Percentiles rank a stretch among this genome's conserved stretches.
Conservation (phyloP, 1,140 invertebrate species). For the Bombus polaris region DNA sequence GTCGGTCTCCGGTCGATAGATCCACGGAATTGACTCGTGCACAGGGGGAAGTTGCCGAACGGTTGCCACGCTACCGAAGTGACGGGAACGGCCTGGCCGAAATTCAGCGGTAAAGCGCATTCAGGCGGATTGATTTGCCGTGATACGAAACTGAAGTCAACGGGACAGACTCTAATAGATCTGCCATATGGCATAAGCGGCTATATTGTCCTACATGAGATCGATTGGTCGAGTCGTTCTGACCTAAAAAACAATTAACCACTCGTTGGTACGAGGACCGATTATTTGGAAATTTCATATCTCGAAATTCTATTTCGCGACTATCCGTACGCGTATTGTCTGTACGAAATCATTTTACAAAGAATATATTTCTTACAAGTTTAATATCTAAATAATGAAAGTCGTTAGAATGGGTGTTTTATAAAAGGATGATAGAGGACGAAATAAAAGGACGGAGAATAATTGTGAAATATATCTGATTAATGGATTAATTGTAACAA, state of each 20-base stretch:
- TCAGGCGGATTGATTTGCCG: constrained; percentile 29
- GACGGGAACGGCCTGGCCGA: constrained; percentile 13
- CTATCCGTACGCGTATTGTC: no score
- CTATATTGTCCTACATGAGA: not conserved
- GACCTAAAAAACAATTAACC: not conserved
- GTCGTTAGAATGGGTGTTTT: no score
- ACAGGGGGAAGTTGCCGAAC: constrained; percentile 9
- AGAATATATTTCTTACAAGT: no score
- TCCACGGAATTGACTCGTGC: constrained; percentile 15
- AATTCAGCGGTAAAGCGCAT: constrained; percentile 9
- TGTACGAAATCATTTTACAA: no score
- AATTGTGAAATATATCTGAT: no score
- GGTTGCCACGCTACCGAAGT: not conserved
- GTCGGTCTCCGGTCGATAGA: constrained; percentile 5
- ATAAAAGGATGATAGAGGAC: no score
- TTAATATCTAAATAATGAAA: no score
- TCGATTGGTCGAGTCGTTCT: not conserved
- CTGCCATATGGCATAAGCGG: not conserved
- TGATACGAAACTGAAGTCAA: constrained; percentile 6
- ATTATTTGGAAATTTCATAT: not conserved
- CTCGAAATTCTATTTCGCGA: no score
- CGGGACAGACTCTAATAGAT: constrained; percentile 28
- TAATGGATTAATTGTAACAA: no score
- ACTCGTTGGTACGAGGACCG: not conserved
- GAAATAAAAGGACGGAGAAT: no score